Conservation (phyloP, 2,113 vertebrate species). For the Arenaria interpres region DNA sequence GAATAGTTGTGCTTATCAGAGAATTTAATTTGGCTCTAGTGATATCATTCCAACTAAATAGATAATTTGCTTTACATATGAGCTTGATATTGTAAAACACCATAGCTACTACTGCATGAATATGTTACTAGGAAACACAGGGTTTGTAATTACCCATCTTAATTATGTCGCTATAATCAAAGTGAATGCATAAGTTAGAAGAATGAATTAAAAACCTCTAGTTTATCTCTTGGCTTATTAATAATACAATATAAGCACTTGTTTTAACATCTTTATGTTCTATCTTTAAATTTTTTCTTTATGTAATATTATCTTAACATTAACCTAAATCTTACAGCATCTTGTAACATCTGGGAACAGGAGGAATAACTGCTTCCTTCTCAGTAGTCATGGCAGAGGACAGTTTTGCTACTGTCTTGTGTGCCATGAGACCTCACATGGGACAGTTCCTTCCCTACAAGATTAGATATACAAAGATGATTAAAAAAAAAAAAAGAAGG, state of each 20-base stretch:
- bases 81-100: conserved; percentile 69
- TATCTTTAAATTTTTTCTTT: neutral
- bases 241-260: conserved; percentile 2
- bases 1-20: conserved; percentile 63
- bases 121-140: conserved; percentile 68
- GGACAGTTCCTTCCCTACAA: neutral
- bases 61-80: conserved; percentile 75
- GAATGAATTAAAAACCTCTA: conserved; percentile 14
- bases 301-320: neutral
- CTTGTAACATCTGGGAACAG: neutral
- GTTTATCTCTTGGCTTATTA: conserved; percentile 40
- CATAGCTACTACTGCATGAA: conserved; percentile 58
- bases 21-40: conserved; percentile 64
- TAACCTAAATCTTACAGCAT: neutral
- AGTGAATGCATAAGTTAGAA: conserved; percentile 33
- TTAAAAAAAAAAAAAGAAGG: neutral
- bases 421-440: neutral
- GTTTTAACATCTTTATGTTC: neutral
- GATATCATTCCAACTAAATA: conserved; percentile 64
- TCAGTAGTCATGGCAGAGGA: neutral
- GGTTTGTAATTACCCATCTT: conserved; percentile 73
- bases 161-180: conserved; percentile 66
- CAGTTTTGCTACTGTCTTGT: neutral
- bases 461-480: neutral
- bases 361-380: neutral